Conservation (phyloP, 2,888 invertebrate species). For the Pandemis heparana region DNA sequence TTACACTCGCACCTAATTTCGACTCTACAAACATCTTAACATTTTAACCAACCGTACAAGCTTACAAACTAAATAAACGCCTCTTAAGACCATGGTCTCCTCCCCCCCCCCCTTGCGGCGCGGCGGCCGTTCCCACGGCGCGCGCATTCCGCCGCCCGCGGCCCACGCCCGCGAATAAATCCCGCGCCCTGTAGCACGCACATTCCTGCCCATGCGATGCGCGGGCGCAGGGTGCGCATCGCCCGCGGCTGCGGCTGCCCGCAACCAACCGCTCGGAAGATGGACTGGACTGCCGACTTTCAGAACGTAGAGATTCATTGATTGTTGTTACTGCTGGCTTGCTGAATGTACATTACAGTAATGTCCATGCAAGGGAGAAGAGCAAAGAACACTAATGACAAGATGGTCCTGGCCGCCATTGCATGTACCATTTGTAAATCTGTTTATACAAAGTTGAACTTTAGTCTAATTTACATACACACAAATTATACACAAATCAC, state of each 20-base stretch:
- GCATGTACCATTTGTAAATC: too few species aligned
- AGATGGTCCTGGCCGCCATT: too few species aligned
- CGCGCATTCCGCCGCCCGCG: constrained; percentile 31
- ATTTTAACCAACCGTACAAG: neutral
- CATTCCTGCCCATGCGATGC: constrained; percentile 35
- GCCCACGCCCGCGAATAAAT: constrained; percentile 42
- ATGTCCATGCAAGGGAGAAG: too few species aligned
- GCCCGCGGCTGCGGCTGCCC: neutral
- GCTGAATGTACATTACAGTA: too few species aligned
- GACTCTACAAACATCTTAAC: neutral
- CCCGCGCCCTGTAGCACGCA: constrained; percentile 39
- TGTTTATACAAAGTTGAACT: too few species aligned
- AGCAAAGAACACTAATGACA: too few species aligned
- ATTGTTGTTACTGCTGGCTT: neutral
- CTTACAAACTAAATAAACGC: neutral
- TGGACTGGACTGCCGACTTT: neutral
- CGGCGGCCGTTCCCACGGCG: constrained; percentile 19
- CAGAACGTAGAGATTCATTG: neutral
- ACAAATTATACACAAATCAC: too few species aligned
- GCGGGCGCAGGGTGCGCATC: constrained; percentile 2
- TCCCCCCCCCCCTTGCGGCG: neutral
- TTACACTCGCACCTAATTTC: neutral
- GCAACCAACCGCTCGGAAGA: constrained; percentile 1
- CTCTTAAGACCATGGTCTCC: neutral
- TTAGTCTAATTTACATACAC: too few species aligned